phyloP scores from a whole-genome alignment of 2,797 vertebrate species.

The Chelon auratus region DNA sequence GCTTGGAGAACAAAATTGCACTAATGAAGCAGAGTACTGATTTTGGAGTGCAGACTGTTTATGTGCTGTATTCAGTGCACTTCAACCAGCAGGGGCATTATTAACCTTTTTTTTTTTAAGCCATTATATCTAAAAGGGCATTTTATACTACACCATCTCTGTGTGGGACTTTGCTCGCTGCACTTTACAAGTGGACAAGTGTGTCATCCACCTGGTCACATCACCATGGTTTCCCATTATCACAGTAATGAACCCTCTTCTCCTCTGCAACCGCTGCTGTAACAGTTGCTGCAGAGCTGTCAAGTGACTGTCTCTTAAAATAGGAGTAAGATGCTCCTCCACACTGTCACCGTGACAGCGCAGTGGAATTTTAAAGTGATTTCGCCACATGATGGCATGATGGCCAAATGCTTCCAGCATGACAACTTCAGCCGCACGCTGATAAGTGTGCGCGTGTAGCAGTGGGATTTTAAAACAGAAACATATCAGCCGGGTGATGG shows the following conservation, averaged over 20 bases:
- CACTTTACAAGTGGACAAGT: constrained; percentile 57
- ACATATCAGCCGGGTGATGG: constrained; percentile 35
- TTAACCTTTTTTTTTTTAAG: constrained; percentile 19
- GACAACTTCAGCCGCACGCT: constrained; percentile 70
- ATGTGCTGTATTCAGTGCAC: constrained; percentile 26
- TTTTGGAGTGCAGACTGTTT: constrained; percentile 26
- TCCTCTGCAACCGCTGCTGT: constrained; percentile 67
- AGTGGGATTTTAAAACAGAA: constrained; percentile 51
- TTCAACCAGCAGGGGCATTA: constrained; percentile 28
- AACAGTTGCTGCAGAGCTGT: constrained; percentile 73
- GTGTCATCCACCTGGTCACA: constrained; percentile 74
- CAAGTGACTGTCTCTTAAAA: constrained; percentile 78
- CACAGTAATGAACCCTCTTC: constrained; percentile 73
- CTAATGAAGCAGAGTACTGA: constrained; percentile 45
- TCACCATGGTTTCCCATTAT: constrained; percentile 77
- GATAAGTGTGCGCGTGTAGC: constrained; percentile 58
- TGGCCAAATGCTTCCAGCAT: constrained; percentile 75
- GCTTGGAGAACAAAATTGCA: constrained; percentile 16
- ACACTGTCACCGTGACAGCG: constrained; percentile 75
- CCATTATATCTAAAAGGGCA: constrained; percentile 36
- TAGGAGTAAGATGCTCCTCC: constrained; percentile 76
- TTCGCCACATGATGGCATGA: constrained; percentile 74
- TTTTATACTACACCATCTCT: constrained; percentile 31
- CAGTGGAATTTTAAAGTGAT: constrained; percentile 75
- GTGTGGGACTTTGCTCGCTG: constrained; percentile 49